Evolutionary conservation across 2,113 vertebrate species (phyloP), one percentile per base, ranked within the genome.

Genomic region (Neopipo cinnamomea): DNA sequence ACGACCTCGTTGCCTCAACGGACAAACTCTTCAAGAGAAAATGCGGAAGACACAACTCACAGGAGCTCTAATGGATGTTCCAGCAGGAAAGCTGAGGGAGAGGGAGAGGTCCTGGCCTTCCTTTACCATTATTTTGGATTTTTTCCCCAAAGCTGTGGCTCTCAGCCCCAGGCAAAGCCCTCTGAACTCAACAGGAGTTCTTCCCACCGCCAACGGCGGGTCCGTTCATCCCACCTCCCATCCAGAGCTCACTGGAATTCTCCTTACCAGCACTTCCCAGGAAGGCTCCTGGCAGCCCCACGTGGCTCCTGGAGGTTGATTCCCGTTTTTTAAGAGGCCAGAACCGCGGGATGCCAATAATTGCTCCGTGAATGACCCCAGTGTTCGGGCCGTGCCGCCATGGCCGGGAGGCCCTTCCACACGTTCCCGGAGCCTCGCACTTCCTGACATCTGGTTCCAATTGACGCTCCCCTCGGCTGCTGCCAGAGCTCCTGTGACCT

Each of bases 381-480:
- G 80, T 93, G 93, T 95, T 85, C n/a, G 55, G 93, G 84, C 93
- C 47, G 23, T 2, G 44, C 63, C 93, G 91, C 92, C 86, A 65
- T 86, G 80, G 92, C 92, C 52, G 65, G 87, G 83, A 86, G 96
- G 85, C 87, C 92, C 65, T 96, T 86, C 89, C 78, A 66, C 91
- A 91, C 71, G 67, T 96, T 95, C 88, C 90, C 73, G 92, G 94
- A 95, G 92, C 93, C 90, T 92, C 33, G 4, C 89, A 41, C 94
- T 97, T 97, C 97, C 97, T 94, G 95, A 92, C 97, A 97, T 97
- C 96, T 97, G 97, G 67, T 96, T 95, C 95, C 93, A 96, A 97
- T 97, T 22, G 82, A 37, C 5, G 1, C 58, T 68, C 70, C 63
- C 91, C 20, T 82, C 25, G 55, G 92, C 94, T 87, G 88, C 94